Conservation (phyloP, 2,888 invertebrate species). For the Zonitis immaculata region DNA sequence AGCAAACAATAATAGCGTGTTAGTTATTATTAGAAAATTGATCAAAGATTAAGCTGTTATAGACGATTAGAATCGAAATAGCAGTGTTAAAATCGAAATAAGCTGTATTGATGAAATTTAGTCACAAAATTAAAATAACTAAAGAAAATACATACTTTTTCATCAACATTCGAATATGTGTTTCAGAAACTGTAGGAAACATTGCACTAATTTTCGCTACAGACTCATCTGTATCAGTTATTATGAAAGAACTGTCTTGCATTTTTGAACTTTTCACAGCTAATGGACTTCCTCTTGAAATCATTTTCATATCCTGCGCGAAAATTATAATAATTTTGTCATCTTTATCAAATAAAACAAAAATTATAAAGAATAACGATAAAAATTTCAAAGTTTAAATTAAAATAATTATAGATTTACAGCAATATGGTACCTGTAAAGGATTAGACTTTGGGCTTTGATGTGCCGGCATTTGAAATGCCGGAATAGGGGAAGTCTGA, state of each 20-base stretch:
- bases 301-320: conserved; percentile 36
- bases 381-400: background rate
- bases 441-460: conserved; percentile 58
- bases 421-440: conserved; percentile 45
- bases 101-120: no score
- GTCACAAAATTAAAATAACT: background rate
- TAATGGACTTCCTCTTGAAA: conserved; percentile 36
- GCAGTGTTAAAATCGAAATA: background rate
- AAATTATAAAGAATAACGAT: conserved; percentile 2
- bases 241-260: conserved; percentile 45
- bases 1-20: conserved; percentile 21
- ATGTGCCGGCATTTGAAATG: conserved; percentile 57
- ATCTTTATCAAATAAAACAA: background rate
- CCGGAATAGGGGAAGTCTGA: conserved; percentile 61
- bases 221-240: conserved; percentile 65
- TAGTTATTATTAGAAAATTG: conserved; percentile 16
- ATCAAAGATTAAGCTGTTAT: background rate
- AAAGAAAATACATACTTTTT: conserved; percentile 69
- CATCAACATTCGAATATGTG: conserved; percentile 77
- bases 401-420: conserved; percentile 3
- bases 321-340: background rate
- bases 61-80: background rate
- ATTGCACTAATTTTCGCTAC: conserved; percentile 78
- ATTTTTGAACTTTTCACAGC: conserved; percentile 33
- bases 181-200: conserved; percentile 88